phyloP scores from a whole-genome alignment of 2,797 vertebrate species.

The Anguilla megastoma region DNA sequence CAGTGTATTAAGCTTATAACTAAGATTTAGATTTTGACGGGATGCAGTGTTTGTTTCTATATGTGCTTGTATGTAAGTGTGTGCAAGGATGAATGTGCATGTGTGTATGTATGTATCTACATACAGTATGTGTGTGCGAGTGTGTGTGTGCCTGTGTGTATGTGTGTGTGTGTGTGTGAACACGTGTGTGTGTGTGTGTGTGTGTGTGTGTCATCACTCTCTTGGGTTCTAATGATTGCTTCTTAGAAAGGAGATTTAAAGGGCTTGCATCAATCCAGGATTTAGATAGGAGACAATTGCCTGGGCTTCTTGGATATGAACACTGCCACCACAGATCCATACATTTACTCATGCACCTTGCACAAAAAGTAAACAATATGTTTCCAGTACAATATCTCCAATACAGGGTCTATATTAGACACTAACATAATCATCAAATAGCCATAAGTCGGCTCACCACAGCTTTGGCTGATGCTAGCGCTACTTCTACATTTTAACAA shows the following conservation, averaged over 20 bases:
- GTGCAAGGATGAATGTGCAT: neutral
- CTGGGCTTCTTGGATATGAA: constrained; percentile 21
- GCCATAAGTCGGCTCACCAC: neutral
- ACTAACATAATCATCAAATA: neutral
- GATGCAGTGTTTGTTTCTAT: neutral
- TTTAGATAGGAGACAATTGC: constrained; percentile 51
- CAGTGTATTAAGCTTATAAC: neutral
- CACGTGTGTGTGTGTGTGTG: neutral
- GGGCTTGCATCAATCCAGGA: constrained; percentile 55
- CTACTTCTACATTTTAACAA: neutral
- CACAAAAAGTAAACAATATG: neutral
- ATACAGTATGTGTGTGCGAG: neutral
- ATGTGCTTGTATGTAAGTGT: neutral
- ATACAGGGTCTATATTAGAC: neutral
- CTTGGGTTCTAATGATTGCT: constrained; percentile 66
- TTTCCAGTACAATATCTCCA: neutral
- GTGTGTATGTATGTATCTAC: neutral
- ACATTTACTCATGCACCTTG: neutral
- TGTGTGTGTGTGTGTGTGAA: neutral
- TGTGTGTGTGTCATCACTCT: constrained; percentile 53
- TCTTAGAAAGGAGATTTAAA: constrained; percentile 65
- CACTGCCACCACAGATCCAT: neutral
- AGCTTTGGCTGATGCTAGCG: neutral
- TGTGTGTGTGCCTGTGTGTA: neutral
- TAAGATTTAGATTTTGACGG: neutral